Evolutionary conservation across 2,888 invertebrate genomes (phyloP).

Genomic region (Bibio marci): DNA sequence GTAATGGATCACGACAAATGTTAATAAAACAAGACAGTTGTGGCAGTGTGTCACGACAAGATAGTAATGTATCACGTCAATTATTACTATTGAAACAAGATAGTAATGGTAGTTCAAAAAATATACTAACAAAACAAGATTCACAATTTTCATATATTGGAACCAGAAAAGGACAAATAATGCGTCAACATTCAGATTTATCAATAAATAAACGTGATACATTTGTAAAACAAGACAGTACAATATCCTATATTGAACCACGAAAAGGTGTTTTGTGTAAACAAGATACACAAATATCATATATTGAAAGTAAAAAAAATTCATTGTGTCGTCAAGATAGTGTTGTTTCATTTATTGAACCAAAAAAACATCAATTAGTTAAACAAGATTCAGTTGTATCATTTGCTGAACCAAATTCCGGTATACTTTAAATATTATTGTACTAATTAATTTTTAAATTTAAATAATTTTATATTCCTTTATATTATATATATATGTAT

Average conservation of each 20-base stretch:
- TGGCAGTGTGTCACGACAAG: slow-evolving; percentile 17
- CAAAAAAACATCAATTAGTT: slow-evolving; percentile 27
- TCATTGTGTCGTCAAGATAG: slow-evolving; percentile 15
- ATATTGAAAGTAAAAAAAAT: slow-evolving; percentile 14
- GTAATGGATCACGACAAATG: slow-evolving; percentile 26
- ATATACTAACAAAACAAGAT: slow-evolving; percentile 27
- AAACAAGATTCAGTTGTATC: slow-evolving; percentile 30
- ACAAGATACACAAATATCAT: slow-evolving; percentile 18
- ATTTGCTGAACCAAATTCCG: slow-evolving; percentile 28
- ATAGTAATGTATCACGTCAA: slow-evolving; percentile 26
- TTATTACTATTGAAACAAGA: slow-evolving; percentile 25
- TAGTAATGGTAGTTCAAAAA: slow-evolving; percentile 22
- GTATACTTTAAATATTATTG: slow-evolving; percentile 9
- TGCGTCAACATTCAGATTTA: slow-evolving; percentile 14
- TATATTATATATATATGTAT: too few species aligned
- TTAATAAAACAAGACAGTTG: slow-evolving; percentile 28
- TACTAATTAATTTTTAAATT: too few species aligned
- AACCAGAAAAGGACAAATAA: slow-evolving; percentile 19
- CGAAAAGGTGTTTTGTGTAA: slow-evolving; percentile 18
- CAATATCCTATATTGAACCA: slow-evolving; percentile 21
- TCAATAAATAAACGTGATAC: slow-evolving; percentile 19
- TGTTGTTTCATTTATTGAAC: slow-evolving; percentile 18
- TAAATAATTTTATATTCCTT: too few species aligned
- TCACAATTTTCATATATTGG: slow-evolving; percentile 30
- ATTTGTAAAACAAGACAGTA: slow-evolving; percentile 21